Evolutionary conservation across 2,888 invertebrate species (phyloP).

Genomic region (Tetramorium bicarinatum): DNA sequence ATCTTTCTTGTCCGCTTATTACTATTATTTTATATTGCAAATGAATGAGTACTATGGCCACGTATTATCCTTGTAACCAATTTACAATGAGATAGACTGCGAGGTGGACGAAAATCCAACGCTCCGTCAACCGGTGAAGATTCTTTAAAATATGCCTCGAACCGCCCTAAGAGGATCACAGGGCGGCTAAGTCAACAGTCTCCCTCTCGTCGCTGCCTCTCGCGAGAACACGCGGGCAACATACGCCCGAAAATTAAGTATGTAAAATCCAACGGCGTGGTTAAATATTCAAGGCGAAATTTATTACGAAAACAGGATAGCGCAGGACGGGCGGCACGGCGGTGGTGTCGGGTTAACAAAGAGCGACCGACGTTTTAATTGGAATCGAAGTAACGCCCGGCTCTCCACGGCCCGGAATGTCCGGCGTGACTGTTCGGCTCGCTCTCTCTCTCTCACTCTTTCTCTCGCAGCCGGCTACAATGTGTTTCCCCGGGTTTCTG

Average conservation of each 20-base stretch:
- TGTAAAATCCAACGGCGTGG: conserved; percentile 67
- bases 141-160: conserved; percentile 40
- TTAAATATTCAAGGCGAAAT: conserved; percentile 72
- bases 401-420: conserved; percentile 28
- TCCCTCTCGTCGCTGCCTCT: conserved; percentile 37
- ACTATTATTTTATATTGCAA: conserved; percentile 3
- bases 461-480: conserved; percentile 39
- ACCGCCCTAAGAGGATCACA: conserved; percentile 61
- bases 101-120: background rate
- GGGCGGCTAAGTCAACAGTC: conserved; percentile 70
- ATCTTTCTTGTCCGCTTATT: background rate
- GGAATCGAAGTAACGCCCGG: conserved; percentile 60
- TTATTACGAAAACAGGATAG: conserved; percentile 72
- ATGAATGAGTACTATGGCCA: background rate
- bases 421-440: conserved; percentile 35
- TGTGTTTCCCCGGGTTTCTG: conserved; percentile 42
- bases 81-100: background rate
- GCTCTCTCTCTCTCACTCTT: background rate
- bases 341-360: conserved; percentile 60
- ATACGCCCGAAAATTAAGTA: conserved; percentile 70
- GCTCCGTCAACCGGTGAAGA: background rate
- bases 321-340: conserved; percentile 41
- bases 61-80: conserved; percentile 12
- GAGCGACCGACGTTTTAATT: conserved; percentile 62
- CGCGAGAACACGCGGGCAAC: conserved; percentile 9